Percentiles rank a stretch among this genome's conserved stretches.
Evolutionary conservation across 2,113 vertebrate genomes (phyloP).

Genomic region (Miniopterus natalensis): DNA sequence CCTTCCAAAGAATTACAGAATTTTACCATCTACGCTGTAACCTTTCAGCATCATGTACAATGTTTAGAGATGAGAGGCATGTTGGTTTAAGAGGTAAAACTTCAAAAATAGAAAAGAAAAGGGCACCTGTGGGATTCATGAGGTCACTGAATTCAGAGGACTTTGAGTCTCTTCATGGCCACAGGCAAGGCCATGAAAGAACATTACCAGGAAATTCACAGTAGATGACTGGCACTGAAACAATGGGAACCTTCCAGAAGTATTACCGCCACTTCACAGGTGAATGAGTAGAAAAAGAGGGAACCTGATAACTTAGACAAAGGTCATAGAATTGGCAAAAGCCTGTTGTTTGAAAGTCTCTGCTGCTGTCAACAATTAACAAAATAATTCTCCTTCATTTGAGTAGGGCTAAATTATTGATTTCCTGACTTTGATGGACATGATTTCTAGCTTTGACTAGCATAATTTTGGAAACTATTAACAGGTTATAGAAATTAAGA

Average conservation of each 20-base stretch:
- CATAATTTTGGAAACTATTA: slow-evolving; percentile 9
- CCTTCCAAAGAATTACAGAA: background rate
- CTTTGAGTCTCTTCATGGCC: background rate
- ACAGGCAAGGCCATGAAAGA: background rate
- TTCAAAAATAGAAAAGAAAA: background rate
- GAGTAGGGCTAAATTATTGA: background rate
- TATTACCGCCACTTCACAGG: background rate
- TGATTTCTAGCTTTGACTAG: background rate
- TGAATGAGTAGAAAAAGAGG: background rate
- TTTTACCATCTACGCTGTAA: background rate
- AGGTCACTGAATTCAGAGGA: background rate
- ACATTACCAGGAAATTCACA: background rate
- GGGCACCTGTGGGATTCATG: background rate
- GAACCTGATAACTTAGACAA: background rate
- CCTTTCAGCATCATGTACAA: background rate
- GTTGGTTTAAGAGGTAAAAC: background rate
- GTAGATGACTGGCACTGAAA: background rate
- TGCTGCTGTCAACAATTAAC: background rate
- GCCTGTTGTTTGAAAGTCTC: background rate
- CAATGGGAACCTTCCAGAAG: background rate
- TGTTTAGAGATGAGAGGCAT: background rate
- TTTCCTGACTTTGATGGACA: background rate
- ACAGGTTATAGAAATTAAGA: slow-evolving; percentile 5
- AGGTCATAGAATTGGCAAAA: background rate
- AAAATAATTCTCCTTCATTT: background rate